Base-by-base conservation (phyloP, 2,113 vertebrate genomes). In the Tauraco erythrolophus region DNA sequence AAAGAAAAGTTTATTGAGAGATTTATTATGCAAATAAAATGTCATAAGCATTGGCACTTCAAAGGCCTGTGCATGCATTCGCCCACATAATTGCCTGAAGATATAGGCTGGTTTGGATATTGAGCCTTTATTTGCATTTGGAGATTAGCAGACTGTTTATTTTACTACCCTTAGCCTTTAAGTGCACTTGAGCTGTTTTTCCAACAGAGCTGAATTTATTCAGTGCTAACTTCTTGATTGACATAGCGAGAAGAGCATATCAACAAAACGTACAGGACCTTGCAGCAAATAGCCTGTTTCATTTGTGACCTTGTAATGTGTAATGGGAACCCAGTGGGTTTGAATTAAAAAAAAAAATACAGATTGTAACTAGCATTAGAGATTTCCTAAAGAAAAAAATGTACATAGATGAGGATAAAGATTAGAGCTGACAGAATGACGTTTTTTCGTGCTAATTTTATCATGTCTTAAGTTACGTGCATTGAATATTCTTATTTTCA, bases 141-240 rank as follows among this genome's bases (percentile, higher is more conserved):
- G 82, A 94, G 74, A 95, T 93, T 95, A 96, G 58, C 84, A 93
- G 80, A 14, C 60, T 96, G 93, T 97, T 96, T 96, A 89, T 94
- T 91, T 85, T 87, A 53, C 70, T 84, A 64, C 77, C 56, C 60
- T 93, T 92, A 94, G 66, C 71, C 65, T 94, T 89, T 89, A 96
- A 97, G 96, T 88, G 91, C 84, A 80, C 89, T 97, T 97, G 69
- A 85, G 65, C 51, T 88, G 53, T 85, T 92, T 97, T 91, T 91
- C 81, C 57, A 77, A 60, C 45, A 76, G 76, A 81, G 56, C n/a
- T 95, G 95, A 84, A 83, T 92, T 91, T 97, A 88, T 96, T 93
- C 60, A 87, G 48, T 53, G 48, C 33, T n/a, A 94, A 87, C 91
- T 95, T 89, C 76, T 85, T 96, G 95, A 97, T 75, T 91, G 97